Evolutionary conservation across 64 coral and sea anemone species (phyloP).

Genomic region (Astreopora myriophthalma): DNA sequence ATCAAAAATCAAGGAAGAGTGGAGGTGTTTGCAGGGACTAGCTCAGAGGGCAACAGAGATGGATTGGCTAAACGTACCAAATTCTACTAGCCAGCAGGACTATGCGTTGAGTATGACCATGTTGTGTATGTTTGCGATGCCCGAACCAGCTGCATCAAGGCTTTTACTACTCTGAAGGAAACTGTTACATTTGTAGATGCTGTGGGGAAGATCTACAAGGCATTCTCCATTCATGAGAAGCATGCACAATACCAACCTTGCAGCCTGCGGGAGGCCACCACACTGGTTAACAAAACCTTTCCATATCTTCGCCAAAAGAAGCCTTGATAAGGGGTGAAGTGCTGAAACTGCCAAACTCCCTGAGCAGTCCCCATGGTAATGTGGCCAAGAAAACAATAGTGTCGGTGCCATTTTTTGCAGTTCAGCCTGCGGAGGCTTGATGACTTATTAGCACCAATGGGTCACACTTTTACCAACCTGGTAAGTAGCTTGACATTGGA

Average conservation of each 20-base stretch:
- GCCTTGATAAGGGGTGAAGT: neutral
- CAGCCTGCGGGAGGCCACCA: neutral
- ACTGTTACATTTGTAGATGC: constrained; percentile 29
- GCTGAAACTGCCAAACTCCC: neutral
- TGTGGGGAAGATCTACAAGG: constrained; percentile 31
- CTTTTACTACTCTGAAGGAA: constrained; percentile 19
- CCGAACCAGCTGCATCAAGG: constrained; percentile 53
- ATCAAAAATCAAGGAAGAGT: constrained; percentile 3
- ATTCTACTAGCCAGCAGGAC: constrained; percentile 41
- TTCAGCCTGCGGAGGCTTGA: constrained; percentile 1
- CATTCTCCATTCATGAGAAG: constrained; percentile 52
- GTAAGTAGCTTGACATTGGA: constrained; percentile 22
- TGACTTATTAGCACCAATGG: neutral
- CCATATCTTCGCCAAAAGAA: constrained; percentile 19
- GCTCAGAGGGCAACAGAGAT: constrained; percentile 28
- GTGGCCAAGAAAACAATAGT: constrained; percentile 3
- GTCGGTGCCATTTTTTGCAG: constrained; percentile 26
- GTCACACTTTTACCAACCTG: neutral
- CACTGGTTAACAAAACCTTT: constrained; percentile 1
- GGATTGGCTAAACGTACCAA: neutral
- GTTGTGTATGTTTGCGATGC: constrained; percentile 56
- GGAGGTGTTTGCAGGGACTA: constrained; percentile 45
- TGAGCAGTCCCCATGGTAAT: constrained; percentile 49
- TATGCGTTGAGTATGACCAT: constrained; percentile 44
- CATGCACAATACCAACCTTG: neutral